Conservation (phyloP, 2,113 vertebrate genomes). For the Brienomyrus longianalis region DNA sequence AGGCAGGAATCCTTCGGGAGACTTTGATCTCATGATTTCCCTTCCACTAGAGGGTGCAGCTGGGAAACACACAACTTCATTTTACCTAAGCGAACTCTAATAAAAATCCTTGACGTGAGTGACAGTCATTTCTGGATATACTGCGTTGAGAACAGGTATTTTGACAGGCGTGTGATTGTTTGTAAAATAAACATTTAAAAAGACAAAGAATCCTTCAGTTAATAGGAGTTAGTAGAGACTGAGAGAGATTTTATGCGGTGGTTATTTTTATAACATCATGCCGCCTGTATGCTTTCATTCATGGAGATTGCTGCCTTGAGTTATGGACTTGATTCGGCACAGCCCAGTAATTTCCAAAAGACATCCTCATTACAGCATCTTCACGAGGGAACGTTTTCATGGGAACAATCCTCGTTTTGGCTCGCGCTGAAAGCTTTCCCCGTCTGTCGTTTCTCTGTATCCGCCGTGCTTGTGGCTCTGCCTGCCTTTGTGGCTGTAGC, state of each 20-base stretch:
- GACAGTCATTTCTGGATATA: neutral
- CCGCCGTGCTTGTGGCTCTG: neutral
- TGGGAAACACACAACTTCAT: neutral
- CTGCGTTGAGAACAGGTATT: neutral
- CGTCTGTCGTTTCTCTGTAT: neutral
- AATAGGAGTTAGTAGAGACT: neutral
- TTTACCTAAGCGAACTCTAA: neutral
- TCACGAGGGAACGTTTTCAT: neutral
- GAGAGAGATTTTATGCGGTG: neutral
- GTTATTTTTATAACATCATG: neutral
- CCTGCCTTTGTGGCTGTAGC: neutral
- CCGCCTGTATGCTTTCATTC: neutral
- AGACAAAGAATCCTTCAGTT: neutral
- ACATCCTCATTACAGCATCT: neutral
- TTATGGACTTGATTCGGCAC: neutral
- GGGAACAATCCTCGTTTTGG: neutral
- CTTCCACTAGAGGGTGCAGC: constrained; percentile 15
- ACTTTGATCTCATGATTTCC: neutral
- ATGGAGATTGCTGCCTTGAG: constrained; percentile 2
- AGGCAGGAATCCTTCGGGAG: neutral
- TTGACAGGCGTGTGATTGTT: neutral
- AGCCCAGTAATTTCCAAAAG: constrained; percentile 4
- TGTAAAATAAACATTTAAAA: neutral
- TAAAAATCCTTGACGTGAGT: neutral
- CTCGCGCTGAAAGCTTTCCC: neutral